A percentile compares a stretch with the other conserved stretches of the same genome.
phyloP scores from a whole-genome alignment of 2,888 invertebrate genomes.

The Tetheella fluctuosa region DNA sequence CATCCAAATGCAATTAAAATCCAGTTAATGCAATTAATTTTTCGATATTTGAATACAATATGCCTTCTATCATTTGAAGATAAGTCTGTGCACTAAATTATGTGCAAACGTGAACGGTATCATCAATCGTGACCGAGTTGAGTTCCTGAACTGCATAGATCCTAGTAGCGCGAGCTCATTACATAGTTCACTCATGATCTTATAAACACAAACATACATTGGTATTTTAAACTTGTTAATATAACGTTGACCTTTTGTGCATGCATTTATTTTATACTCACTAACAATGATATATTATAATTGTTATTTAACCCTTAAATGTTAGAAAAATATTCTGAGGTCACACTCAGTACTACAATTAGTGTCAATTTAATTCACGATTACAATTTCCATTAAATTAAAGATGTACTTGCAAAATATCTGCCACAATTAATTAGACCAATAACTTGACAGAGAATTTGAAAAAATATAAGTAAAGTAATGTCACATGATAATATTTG shows the following conservation, averaged over 20 bases:
- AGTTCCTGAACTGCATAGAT: conserved; percentile 58
- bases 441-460: too few species aligned
- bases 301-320: not conserved
- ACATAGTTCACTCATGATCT: conserved; percentile 22
- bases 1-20: not conserved
- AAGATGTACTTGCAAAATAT: too few species aligned
- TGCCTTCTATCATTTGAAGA: conserved; percentile 29
- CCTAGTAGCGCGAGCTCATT: conserved; percentile 26
- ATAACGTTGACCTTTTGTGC: conserved; percentile 6
- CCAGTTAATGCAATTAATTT: conserved; percentile 22
- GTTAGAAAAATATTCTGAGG: not conserved
- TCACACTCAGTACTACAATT: not conserved
- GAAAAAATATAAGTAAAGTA: too few species aligned
- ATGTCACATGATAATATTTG: too few species aligned
- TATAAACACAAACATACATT: conserved; percentile 27
- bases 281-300: conserved; percentile 5
- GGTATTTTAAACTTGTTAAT: not conserved
- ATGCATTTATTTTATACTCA: not conserved
- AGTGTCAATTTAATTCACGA: too few species aligned
- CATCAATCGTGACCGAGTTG: conserved; percentile 58
- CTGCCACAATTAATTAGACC: too few species aligned
- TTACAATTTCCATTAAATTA: too few species aligned
- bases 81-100: conserved; percentile 37
- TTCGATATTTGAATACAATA: conserved; percentile 48
- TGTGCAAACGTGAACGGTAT: conserved; percentile 47